Base-by-base conservation (phyloP, 1,140 invertebrate genomes). In the Drosophila ironensis region DNA sequence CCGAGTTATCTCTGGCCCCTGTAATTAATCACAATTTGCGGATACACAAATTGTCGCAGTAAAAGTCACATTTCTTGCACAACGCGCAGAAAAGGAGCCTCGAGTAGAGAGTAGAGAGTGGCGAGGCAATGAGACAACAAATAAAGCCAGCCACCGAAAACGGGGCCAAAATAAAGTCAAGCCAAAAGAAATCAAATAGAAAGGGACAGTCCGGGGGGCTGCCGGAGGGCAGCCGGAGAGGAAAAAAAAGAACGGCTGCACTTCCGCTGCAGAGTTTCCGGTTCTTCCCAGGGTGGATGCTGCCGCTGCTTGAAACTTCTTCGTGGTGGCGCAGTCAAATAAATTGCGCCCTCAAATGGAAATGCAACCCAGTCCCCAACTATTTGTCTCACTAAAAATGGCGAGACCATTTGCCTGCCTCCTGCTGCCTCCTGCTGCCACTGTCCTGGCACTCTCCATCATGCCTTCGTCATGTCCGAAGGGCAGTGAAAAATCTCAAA, bases 321-420 rank as follows among this genome's bases (percentile, higher is more conserved):
- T 66, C 59, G 57, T 66, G 74, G 57, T 71, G 72, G 57, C 73
- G 73, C 73, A 77, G 73, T 77, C 73, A 77, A 77, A 77, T 77
- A 77, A 77, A 77, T 77, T 77, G 75, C 73, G 73, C 73, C 66
- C 73, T 77, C 67, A 77, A 77, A 76, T 77, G 73, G 66, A 76
- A 76, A 76, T 76, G 67, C 73, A 72, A 66, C 52, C 73, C 72
- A 75, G 71, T 63, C 64, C n/a, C 47, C 71, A 64, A 72, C 54
- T 74, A 75, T 77, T 67, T 67, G 73, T 77, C 73, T 77, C 67
- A 72, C 67, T 77, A 77, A 77, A 77, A 77, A 76, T 76, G 72
- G 72, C 72, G 67, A 75, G 64, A 75, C 63, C 73, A 72, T 76
- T 77, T 77, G 73, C 52, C 72, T 59, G 66, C 48, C 24, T 25